Evolutionary conservation across 2,888 invertebrate genomes (phyloP).

Genomic region (Pyrrhia umbra): DNA sequence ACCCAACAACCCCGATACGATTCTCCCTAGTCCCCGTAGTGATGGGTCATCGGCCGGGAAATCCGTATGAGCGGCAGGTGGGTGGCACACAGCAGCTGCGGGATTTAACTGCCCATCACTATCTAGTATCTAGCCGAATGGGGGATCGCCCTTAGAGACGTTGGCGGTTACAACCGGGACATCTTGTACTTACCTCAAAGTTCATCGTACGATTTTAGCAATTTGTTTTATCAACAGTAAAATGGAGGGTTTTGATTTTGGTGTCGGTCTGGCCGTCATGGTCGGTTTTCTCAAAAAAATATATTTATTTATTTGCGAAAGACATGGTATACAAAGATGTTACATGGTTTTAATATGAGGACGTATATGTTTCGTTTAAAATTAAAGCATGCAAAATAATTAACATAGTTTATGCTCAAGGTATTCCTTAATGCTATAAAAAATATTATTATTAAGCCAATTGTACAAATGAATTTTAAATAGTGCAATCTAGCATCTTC

Average conservation of each 20-base stretch:
- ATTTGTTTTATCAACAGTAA: not conserved
- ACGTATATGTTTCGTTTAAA: too few species aligned
- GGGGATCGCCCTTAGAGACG: conserved; percentile 36
- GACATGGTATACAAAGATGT: too few species aligned
- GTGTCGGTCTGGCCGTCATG: too few species aligned
- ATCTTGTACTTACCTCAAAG: conserved; percentile 41
- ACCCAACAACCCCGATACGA: conserved; percentile 28
- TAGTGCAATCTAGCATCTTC: too few species aligned
- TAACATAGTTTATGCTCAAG: too few species aligned
- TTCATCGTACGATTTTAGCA: conserved; percentile 8
- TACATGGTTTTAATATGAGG: too few species aligned
- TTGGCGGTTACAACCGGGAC: conserved; percentile 22
- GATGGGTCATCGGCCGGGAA: conserved; percentile 73
- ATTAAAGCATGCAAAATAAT: too few species aligned
- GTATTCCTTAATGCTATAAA: too few species aligned
- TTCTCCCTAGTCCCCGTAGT: conserved; percentile 36
- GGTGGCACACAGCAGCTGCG: conserved; percentile 70
- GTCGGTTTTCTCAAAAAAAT: too few species aligned
- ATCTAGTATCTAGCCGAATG: conserved; percentile 56
- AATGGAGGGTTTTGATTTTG: not conserved
- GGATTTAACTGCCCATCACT: conserved; percentile 61
- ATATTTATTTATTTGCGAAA: too few species aligned
- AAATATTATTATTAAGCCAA: too few species aligned
- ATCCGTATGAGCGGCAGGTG: conserved; percentile 77
- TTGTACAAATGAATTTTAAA: too few species aligned